A percentile compares a stretch with the other conserved stretches of the same genome.
Evolutionary conservation across 2,888 invertebrate species (phyloP).

Genomic region (Sericinus montela): DNA sequence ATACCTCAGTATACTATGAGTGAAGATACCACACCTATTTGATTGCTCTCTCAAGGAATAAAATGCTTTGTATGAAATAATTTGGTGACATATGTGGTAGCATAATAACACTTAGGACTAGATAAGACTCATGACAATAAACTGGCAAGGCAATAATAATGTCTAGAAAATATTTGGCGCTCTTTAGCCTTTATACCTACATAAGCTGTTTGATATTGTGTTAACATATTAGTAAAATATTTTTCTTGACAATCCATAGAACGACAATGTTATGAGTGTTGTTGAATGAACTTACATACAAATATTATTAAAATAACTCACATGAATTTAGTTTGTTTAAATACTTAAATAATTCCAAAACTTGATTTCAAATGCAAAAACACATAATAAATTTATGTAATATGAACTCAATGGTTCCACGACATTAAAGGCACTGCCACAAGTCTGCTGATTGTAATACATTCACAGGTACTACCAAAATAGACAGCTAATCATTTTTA

Average conservation of each 20-base stretch:
- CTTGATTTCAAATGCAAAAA: too few relatives aligned
- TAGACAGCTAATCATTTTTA: slow-evolving; percentile 12
- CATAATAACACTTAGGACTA: slow-evolving; percentile 10
- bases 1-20: too few relatives aligned
- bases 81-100: slow-evolving; percentile 1
- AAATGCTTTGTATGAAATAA: slow-evolving; percentile 6
- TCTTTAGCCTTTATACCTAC: too few relatives aligned
- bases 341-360: too few relatives aligned
- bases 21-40: too few relatives aligned
- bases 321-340: not conserved
- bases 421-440: slow-evolving; percentile 33
- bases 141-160: slow-evolving; percentile 5
- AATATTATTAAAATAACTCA: not conserved
- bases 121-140: slow-evolving; percentile 9
- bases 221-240: too few relatives aligned
- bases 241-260: too few relatives aligned
- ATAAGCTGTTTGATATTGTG: too few relatives aligned
- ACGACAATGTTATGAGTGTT: too few relatives aligned
- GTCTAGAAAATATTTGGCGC: not conserved
- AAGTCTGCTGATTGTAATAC: slow-evolving; percentile 41
- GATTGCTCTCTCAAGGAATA: slow-evolving; percentile 3
- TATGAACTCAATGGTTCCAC: slow-evolving; percentile 29
- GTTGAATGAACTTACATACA: too few relatives aligned
- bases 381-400: not conserved
- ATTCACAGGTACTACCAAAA: slow-evolving; percentile 27